Percentiles rank a stretch among this genome's conserved stretches.
These are phyloP conservation scores for Eudyptes chrysolophus DNA, from an alignment of 2,113 vertebrate species.

Conservation along the genomic window DNA sequence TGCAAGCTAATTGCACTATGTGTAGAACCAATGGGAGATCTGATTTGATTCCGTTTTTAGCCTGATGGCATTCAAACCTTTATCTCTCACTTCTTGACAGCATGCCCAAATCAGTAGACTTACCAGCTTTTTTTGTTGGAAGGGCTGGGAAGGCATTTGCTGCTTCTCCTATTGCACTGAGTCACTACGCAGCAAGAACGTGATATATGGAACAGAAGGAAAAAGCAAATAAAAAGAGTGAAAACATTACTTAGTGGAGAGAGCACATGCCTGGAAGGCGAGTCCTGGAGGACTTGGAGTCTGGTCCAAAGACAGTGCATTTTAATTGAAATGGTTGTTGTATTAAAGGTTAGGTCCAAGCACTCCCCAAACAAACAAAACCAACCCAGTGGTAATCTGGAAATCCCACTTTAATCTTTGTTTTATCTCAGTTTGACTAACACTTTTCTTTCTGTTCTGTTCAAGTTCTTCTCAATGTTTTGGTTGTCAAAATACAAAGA, in stretches of 20 bases:
- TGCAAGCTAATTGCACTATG: background rate
- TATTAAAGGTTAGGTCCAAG: background rate
- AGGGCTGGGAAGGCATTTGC: background rate
- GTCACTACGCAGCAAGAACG: background rate
- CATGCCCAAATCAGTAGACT: background rate
- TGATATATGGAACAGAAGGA: background rate
- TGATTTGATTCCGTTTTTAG: background rate
- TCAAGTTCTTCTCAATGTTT: background rate
- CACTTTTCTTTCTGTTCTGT: background rate
- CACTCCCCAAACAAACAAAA: background rate
- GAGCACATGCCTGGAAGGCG: background rate
- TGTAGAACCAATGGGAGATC: background rate
- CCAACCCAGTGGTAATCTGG: background rate
- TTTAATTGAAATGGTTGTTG: background rate
- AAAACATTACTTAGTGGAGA: background rate
- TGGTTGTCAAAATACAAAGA: conserved; percentile 29
- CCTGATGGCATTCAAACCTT: background rate
- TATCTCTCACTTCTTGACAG: background rate
- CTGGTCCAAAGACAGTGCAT: background rate
- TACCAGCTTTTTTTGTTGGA: background rate
- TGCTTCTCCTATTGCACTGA: background rate
- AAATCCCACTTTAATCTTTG: conserved; percentile 28
- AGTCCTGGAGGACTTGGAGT: background rate
- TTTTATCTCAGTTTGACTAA: conserved; percentile 50
- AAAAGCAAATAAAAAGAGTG: background rate